Conservation (phyloP, 2,888 invertebrate genomes). For the Acronicta psi region DNA sequence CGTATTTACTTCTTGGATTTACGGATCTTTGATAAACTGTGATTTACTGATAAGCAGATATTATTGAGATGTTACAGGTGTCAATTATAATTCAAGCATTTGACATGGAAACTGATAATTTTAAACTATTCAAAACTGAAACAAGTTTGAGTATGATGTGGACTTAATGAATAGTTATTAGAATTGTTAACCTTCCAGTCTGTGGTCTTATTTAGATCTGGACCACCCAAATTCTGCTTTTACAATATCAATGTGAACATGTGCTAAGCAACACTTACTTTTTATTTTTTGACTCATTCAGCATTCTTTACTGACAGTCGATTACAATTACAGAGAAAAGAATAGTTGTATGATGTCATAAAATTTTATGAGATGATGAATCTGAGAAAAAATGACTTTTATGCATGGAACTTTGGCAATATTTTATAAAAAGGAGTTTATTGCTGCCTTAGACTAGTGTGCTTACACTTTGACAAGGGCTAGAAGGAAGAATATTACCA, state of each 20-base stretch:
- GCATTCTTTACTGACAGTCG: conserved; percentile 32
- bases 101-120: conserved; percentile 44
- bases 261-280: conserved; percentile 40
- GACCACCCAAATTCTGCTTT: conserved; percentile 37
- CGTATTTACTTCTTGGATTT: conserved; percentile 41
- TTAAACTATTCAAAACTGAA: conserved; percentile 48
- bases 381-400: conserved; percentile 39
- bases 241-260: conserved; percentile 43
- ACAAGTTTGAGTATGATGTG: conserved; percentile 45
- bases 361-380: conserved; percentile 42
- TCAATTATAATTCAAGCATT: conserved; percentile 45
- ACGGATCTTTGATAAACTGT: conserved; percentile 47
- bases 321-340: conserved; percentile 34
- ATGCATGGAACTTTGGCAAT: conserved; percentile 44
- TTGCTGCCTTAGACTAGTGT: conserved; percentile 44
- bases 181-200: conserved; percentile 47
- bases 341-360: conserved; percentile 21
- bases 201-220: conserved; percentile 44
- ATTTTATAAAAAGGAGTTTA: conserved; percentile 39
- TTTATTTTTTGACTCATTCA: conserved; percentile 33
- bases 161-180: conserved; percentile 50
- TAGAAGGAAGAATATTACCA: conserved; percentile 46
- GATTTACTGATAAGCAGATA: conserved; percentile 45
- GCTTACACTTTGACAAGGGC: conserved; percentile 46
- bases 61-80: conserved; percentile 40